These are phyloP conservation scores for Drosophila melanogaster DNA, from an alignment of 1,140 invertebrate species.

Conservation along the genomic window DNA sequence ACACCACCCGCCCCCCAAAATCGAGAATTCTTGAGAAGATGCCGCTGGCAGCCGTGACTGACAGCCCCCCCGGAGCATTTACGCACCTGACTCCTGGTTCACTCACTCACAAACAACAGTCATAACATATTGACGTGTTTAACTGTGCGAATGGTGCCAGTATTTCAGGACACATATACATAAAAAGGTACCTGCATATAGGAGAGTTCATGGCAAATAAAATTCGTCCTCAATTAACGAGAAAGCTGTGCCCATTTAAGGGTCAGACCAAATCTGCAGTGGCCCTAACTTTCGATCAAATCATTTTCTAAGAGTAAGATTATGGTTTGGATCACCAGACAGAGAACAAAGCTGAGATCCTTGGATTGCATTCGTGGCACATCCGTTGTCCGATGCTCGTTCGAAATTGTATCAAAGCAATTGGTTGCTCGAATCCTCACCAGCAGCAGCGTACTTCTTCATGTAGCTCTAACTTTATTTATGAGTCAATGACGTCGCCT, in stretches of 20 bases:
- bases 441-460: neutral
- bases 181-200: neutral
- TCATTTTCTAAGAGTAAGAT: too few species aligned
- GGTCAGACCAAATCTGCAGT: neutral
- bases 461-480: conserved; percentile 59
- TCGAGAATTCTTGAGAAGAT: conserved; percentile 51
- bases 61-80: conserved; percentile 47
- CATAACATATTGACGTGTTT: conserved; percentile 42
- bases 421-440: conserved; percentile 18
- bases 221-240: neutral
- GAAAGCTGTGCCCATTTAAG: neutral
- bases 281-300: neutral
- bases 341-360: neutral
- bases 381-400: conserved; percentile 2
- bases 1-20: conserved; percentile 24
- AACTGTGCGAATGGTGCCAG: conserved; percentile 37
- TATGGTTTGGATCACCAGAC: neutral
- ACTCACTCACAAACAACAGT: conserved; percentile 22
- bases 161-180: conserved; percentile 3
- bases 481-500: conserved; percentile 72
- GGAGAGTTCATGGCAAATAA: conserved; percentile 18
- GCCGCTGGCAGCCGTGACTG: conserved; percentile 54
- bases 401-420: conserved; percentile 47
- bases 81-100: conserved; percentile 37
- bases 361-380: conserved; percentile 22